These are phyloP conservation scores for Fragum fragum DNA, from an alignment of 2,888 invertebrate species.

Conservation along the genomic window DNA sequence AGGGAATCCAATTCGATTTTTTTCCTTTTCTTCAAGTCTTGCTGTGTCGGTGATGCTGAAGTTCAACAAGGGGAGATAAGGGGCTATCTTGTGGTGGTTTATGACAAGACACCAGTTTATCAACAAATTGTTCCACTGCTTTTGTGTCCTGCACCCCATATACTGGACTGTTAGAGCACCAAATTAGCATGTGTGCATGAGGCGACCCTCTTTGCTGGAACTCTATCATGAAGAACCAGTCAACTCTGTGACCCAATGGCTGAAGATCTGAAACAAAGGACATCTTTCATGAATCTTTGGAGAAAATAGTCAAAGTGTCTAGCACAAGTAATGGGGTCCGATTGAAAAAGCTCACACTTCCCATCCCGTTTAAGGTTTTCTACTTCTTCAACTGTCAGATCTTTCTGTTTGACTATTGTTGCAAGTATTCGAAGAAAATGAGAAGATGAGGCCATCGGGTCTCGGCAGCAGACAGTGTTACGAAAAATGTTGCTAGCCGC, in stretches of 20 bases:
- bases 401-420: constrained; percentile 29
- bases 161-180: constrained; percentile 42
- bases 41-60: constrained; percentile 25
- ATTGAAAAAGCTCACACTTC: constrained; percentile 38
- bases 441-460: constrained; percentile 6
- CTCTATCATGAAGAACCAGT: constrained; percentile 55
- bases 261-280: too few relatives aligned
- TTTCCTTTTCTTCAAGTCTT: constrained; percentile 41
- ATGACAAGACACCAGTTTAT: constrained; percentile 35
- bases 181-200: constrained; percentile 57
- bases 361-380: constrained; percentile 22
- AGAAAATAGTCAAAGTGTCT: constrained; percentile 61
- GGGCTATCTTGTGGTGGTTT: background rate
- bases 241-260: constrained; percentile 1
- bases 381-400: constrained; percentile 22
- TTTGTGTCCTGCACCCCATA: background rate
- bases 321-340: constrained; percentile 60
- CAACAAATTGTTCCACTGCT: constrained; percentile 34
- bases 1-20: constrained; percentile 46
- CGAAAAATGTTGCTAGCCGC: background rate
- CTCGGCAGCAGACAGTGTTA: constrained; percentile 20
- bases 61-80: background rate
- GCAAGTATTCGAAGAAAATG: background rate
- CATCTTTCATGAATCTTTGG: constrained; percentile 15
- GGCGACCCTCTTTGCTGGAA: constrained; percentile 64